Percentiles rank a stretch among this genome's conserved stretches.
phyloP scores from a whole-genome alignment of 2,888 invertebrate genomes.

The Thymelicus lineola region DNA sequence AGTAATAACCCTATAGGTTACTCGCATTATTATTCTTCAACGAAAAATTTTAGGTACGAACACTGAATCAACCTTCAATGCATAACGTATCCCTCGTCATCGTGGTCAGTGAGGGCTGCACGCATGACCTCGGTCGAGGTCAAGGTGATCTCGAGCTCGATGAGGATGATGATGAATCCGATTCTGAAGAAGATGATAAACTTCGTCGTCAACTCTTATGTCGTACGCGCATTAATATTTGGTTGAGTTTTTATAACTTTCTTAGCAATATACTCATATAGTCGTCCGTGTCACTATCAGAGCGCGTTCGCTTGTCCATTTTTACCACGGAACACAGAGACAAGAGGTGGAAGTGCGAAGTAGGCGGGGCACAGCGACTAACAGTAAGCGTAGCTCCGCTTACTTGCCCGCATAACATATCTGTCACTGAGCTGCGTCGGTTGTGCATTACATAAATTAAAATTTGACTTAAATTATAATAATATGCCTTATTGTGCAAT shows the following conservation, averaged over 20 bases:
- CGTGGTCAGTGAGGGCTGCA: neutral
- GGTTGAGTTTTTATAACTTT: constrained; percentile 17
- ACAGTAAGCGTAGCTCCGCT: too few relatives aligned
- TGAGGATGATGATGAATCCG: constrained; percentile 5
- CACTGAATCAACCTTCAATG: constrained; percentile 1
- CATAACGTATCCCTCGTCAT: neutral
- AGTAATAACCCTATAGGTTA: constrained; percentile 33
- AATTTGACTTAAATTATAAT: too few relatives aligned
- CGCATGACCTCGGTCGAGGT: too few relatives aligned
- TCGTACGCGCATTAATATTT: constrained; percentile 12
- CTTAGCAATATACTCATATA: constrained; percentile 16
- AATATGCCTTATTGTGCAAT: too few relatives aligned
- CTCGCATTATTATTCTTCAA: constrained; percentile 29
- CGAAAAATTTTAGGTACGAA: neutral
- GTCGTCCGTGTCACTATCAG: neutral
- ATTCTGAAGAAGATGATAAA: constrained; percentile 3
- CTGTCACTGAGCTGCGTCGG: too few relatives aligned
- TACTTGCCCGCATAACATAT: too few relatives aligned
- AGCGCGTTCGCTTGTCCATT: constrained; percentile 5
- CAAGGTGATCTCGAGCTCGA: too few relatives aligned
- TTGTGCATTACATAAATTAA: too few relatives aligned
- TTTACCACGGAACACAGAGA: too few relatives aligned
- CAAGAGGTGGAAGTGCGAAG: too few relatives aligned
- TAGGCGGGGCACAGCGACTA: too few relatives aligned
- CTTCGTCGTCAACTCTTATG: constrained; percentile 14